Base-by-base conservation (phyloP, 1,140 invertebrate species). In the Ceratina japonica region DNA sequence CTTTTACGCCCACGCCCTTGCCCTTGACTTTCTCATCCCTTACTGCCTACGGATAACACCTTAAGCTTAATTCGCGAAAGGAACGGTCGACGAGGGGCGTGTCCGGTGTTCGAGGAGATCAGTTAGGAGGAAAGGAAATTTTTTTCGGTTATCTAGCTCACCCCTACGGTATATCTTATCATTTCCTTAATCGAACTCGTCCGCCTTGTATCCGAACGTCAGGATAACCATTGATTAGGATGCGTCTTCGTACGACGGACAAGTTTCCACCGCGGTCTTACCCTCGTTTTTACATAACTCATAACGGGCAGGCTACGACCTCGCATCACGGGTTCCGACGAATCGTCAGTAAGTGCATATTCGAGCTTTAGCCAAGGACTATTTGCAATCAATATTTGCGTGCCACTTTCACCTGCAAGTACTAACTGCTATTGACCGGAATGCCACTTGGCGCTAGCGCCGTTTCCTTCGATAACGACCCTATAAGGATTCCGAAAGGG, bases 1-100 rank as follows among this genome's bases (percentile, higher is more conserved):
- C 63, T 61, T 73, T 58, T 69, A 80, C 79, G 65, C 74, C 65
- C 79, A 78, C 65, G 82, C 82, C 74, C 83, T 85, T 85, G 82
- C 65, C 83, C 79, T 85, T 85, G 83, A 85, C 83, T 85, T 78
- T 72, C 82, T 84, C 83, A 77, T 44, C 81, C 78, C 83, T 77
- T 58, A 51, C 22, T 56, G 59, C 52, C 52, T 51, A 51, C 81
- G 62, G 74, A 84, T 77, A 81, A 70, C 72, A 85, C 75, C 80
- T 85, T 81, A 81, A 81, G 79, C 83, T 85, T 86, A 85, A 85
- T 86, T 82, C 83, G 71, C 80, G 79, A 79, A 77, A 79, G 83
- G 74, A 80, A 80, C 83, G 82, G 82, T 84, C 83, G 82, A 84
- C 84, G 78, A 80, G 76, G 82, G 82, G 82, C 82, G 83, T 83